Percentiles rank a stretch among this genome's conserved stretches.
Evolutionary conservation across 2,888 invertebrate species (phyloP).

Genomic region (Meganola albula): DNA sequence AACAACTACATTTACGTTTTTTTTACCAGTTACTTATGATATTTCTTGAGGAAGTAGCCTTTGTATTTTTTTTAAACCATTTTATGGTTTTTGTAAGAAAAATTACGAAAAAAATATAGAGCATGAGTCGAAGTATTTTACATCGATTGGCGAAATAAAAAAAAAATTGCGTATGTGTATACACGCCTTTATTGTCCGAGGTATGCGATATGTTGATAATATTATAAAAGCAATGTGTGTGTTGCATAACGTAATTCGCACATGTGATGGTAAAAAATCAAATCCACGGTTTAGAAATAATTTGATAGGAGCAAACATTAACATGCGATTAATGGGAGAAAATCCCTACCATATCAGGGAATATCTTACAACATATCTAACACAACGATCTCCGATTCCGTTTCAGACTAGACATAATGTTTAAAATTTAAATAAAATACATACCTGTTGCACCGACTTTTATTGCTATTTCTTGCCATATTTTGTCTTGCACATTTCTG

Average conservation of each 20-base stretch:
- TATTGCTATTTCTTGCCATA: conserved; percentile 17
- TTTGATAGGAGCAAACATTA: conserved; percentile 16
- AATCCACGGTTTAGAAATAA: conserved; percentile 17
- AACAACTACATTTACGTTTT: too few relatives aligned
- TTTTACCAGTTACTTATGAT: too few relatives aligned
- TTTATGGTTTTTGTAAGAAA: too few relatives aligned
- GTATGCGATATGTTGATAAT: conserved; percentile 11
- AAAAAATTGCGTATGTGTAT: too few relatives aligned
- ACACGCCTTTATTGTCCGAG: too few relatives aligned
- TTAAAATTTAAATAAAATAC: conserved; percentile 15
- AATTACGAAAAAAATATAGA: too few relatives aligned
- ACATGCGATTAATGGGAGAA: conserved; percentile 12
- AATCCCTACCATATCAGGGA: conserved; percentile 17
- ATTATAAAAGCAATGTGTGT: conserved; percentile 19
- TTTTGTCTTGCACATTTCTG: conserved; percentile 20
- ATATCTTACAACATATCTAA: conserved; percentile 20
- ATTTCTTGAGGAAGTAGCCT: too few relatives aligned
- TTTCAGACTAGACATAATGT: conserved; percentile 17
- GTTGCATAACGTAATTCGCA: conserved; percentile 19
- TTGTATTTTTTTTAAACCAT: too few relatives aligned
- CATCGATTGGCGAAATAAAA: too few relatives aligned
- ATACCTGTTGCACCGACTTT: conserved; percentile 15
- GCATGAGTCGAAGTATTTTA: too few relatives aligned
- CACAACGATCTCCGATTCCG: conserved; percentile 18
- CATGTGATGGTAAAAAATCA: conserved; percentile 17